These are phyloP conservation scores for Acleris sparsana DNA, from an alignment of 2,888 invertebrate genomes.

Conservation along the genomic window DNA sequence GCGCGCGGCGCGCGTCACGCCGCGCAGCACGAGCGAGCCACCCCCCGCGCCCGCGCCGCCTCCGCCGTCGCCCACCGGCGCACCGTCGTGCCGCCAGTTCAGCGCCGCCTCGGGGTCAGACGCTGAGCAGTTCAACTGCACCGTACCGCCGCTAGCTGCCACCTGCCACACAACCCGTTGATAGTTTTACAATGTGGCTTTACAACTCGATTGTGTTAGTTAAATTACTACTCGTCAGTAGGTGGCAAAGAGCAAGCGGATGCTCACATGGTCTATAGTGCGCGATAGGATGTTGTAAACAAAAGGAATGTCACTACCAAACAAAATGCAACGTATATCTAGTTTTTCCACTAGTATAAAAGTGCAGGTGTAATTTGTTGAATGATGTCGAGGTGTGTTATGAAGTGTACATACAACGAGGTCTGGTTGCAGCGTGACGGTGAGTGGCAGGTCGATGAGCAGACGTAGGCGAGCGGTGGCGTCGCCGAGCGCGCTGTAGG, in stretches of 20 bases:
- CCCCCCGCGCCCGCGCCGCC: constrained; percentile 66
- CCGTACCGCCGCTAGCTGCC: constrained; percentile 87
- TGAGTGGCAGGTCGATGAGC: constrained; percentile 84
- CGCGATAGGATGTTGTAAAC: too few species aligned
- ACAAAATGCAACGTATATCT: too few species aligned
- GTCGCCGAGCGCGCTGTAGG: constrained; percentile 87
- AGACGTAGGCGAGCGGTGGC: constrained; percentile 85
- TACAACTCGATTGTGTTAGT: too few species aligned
- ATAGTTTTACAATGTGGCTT: too few species aligned
- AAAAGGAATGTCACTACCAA: too few species aligned
- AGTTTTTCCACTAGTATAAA: not conserved
- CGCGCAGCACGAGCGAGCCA: constrained; percentile 55
- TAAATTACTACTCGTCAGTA: too few species aligned
- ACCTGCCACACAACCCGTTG: constrained; percentile 61
- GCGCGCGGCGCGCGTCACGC: constrained; percentile 88
- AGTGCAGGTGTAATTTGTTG: not conserved
- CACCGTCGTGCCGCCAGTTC: constrained; percentile 88
- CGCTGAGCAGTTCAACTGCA: constrained; percentile 87
- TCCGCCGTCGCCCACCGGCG: constrained; percentile 68
- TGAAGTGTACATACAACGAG: constrained; percentile 73
- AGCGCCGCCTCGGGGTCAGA: constrained; percentile 73
- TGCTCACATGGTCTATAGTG: too few species aligned
- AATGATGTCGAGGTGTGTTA: not conserved
- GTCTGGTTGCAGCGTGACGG: constrained; percentile 82
- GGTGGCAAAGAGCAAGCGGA: too few species aligned